Conservation (phyloP, 2,797 vertebrate genomes). For the Schizothorax lantsangensis region DNA sequence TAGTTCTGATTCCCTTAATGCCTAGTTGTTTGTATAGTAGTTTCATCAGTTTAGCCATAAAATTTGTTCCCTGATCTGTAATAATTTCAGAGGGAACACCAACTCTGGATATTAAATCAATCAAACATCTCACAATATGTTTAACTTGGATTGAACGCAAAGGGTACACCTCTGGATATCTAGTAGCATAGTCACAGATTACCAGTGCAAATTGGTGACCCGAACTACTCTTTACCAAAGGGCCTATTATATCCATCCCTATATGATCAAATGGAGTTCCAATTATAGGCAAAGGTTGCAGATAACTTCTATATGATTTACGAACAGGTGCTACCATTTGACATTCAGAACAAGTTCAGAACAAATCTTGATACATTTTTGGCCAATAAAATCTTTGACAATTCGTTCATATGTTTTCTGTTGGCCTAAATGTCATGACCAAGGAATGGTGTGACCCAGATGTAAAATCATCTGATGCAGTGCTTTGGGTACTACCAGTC, state of each 20-base stretch:
- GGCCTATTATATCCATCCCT: not conserved
- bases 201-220: not conserved
- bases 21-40: constrained; percentile 28
- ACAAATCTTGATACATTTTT: not conserved
- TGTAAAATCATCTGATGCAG: not conserved
- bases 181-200: not conserved
- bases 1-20: not conserved
- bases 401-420: too few relatives aligned
- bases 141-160: not conserved
- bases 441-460: constrained; percentile 39
- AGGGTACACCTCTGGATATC: not conserved
- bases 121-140: not conserved
- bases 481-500: not conserved
- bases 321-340: not conserved
- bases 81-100: constrained; percentile 40
- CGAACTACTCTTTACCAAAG: not conserved
- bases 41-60: constrained; percentile 14
- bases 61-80: constrained; percentile 46
- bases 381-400: not conserved
- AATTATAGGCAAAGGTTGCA: not conserved
- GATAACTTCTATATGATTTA: not conserved
- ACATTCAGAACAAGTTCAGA: not conserved
- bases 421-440: not conserved
- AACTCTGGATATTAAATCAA: constrained; percentile 41
- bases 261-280: not conserved